These are phyloP conservation scores for Erinaceus europaeus DNA, from an alignment of 2,113 vertebrate genomes.

Conservation along the genomic window DNA sequence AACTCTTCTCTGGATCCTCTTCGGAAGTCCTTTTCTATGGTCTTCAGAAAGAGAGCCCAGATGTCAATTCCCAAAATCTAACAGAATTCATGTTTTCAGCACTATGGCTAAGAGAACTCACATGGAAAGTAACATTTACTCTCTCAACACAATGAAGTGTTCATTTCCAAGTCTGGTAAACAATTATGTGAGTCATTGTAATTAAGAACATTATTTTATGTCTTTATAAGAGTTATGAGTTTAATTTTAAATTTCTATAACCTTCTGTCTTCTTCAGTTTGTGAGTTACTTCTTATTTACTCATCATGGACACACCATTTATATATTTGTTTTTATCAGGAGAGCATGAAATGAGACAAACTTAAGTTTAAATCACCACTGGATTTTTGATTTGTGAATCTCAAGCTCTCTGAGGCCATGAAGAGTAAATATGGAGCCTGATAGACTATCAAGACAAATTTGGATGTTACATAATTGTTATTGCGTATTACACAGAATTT, in stretches of 20 bases:
- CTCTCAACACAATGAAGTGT: neutral
- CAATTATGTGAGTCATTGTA: conserved; percentile 43
- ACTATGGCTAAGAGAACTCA: neutral
- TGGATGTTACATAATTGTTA: neutral
- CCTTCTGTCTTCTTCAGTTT: neutral
- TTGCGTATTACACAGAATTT: neutral
- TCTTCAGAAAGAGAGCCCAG: conserved; percentile 4
- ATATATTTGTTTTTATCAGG: neutral
- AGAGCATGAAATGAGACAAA: neutral
- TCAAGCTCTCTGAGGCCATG: neutral
- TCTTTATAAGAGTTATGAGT: neutral
- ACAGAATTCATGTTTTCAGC: neutral
- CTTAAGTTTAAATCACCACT: neutral
- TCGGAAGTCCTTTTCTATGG: neutral
- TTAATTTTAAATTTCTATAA: conserved; percentile 37
- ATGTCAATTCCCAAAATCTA: conserved; percentile 2
- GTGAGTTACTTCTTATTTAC: conserved; percentile 15
- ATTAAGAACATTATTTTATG: conserved; percentile 1
- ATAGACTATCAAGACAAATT: neutral
- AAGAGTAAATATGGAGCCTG: neutral
- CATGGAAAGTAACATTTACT: neutral
- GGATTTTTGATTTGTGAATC: conserved; percentile 8
- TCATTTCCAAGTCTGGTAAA: conserved; percentile 4
- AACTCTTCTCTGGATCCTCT: neutral
- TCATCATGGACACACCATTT: neutral